A percentile compares a stretch with the other conserved stretches of the same genome.
phyloP scores from a whole-genome alignment of 2,888 invertebrate species.

The Eupithecia subfuscata region DNA sequence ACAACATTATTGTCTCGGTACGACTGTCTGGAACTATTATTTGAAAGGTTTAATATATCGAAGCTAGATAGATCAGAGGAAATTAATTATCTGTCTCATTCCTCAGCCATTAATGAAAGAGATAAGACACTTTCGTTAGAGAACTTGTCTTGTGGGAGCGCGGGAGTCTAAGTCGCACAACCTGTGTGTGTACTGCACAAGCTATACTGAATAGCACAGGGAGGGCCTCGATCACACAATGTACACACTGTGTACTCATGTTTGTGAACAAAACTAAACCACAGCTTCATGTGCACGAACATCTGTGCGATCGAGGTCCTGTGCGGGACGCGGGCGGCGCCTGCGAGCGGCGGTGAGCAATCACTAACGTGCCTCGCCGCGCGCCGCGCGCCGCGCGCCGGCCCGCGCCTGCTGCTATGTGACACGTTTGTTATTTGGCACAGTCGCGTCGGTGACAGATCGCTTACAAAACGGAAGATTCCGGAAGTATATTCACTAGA shows the following conservation, averaged over 20 bases:
- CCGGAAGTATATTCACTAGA: not conserved
- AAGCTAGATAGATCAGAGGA: not conserved
- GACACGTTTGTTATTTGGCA: conserved; percentile 55
- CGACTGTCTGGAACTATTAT: not conserved
- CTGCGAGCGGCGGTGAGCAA: conserved; percentile 7
- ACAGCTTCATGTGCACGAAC: not conserved
- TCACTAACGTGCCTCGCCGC: conserved; percentile 32
- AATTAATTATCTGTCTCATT: conserved; percentile 18
- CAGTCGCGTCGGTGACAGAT: conserved; percentile 65
- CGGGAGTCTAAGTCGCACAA: not conserved
- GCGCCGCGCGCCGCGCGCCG: too few relatives aligned
- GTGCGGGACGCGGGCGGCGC: not conserved
- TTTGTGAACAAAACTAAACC: too few relatives aligned
- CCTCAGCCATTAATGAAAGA: conserved; percentile 24
- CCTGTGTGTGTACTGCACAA: not conserved
- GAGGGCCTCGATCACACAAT: not conserved
- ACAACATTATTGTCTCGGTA: not conserved
- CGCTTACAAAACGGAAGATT: not conserved
- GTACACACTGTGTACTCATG: not conserved
- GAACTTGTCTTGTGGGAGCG: not conserved
- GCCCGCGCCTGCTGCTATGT: not conserved
- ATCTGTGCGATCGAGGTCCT: not conserved
- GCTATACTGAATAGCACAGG: not conserved
- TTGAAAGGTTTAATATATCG: not conserved
- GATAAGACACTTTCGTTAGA: conserved; percentile 15